These are phyloP conservation scores for Phallusia fumigata DNA, from an alignment of 23 tunicate species.

Conservation along the genomic window DNA sequence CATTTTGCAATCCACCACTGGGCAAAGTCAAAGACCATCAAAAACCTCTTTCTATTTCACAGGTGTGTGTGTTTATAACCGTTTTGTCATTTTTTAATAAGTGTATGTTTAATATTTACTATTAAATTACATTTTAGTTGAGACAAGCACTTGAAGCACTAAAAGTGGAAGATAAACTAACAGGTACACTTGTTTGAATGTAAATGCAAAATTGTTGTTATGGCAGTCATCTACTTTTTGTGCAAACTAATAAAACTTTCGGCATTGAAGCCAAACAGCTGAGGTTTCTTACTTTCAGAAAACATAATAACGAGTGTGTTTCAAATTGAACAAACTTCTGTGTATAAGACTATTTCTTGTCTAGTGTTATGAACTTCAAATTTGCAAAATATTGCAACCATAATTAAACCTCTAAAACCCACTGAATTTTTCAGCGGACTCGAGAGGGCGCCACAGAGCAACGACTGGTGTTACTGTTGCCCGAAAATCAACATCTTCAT, in stretches of 20 bases:
- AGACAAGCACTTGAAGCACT: not conserved
- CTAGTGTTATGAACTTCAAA: too few relatives aligned
- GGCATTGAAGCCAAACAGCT: too few relatives aligned
- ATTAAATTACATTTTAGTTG: not conserved
- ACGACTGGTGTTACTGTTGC: not conserved
- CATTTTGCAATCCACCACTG: constrained; percentile 53
- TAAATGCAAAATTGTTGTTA: too few relatives aligned
- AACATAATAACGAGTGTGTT: too few relatives aligned
- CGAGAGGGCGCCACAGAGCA: not conserved
- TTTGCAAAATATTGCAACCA: too few relatives aligned
- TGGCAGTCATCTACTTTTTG: too few relatives aligned
- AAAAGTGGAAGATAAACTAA: not conserved
- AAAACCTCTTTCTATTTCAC: constrained; percentile 32
- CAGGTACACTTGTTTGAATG: not conserved
- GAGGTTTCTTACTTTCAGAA: too few relatives aligned
- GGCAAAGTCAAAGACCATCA: constrained; percentile 73
- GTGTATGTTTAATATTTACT: not conserved
- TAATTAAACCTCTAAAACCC: too few relatives aligned
- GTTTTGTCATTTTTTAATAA: too few relatives aligned
- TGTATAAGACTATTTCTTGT: too few relatives aligned
- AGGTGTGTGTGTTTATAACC: constrained; percentile 24
- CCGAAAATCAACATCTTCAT: not conserved
- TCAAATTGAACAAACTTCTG: too few relatives aligned
- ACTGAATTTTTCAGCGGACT: not conserved
- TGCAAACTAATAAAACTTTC: too few relatives aligned